A percentile compares a stretch with the other conserved stretches of the same genome.
Conservation (phyloP, 2,797 vertebrate species). For the Cetoscarus ocellatus region DNA sequence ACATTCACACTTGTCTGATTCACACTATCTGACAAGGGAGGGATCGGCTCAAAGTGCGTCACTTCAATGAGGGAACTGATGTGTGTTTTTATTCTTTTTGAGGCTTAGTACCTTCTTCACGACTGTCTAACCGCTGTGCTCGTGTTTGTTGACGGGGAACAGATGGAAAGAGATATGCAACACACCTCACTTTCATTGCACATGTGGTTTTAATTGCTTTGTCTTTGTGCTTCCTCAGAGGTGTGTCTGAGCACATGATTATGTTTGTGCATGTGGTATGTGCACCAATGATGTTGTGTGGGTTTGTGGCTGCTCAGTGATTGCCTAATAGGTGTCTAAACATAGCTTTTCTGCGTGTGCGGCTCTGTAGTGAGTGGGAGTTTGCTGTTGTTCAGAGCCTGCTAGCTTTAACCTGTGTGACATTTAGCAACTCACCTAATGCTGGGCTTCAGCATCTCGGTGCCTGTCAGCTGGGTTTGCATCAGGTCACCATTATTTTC, state of each 20-base stretch:
- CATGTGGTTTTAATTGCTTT: conserved; percentile 56
- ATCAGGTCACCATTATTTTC: conserved; percentile 34
- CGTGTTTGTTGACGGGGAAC: conserved; percentile 51
- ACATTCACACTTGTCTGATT: conserved; percentile 47
- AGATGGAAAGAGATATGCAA: conserved; percentile 68
- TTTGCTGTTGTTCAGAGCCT: conserved; percentile 40
- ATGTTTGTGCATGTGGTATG: conserved; percentile 24
- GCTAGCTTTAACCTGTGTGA: conserved; percentile 56
- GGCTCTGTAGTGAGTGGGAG: conserved; percentile 28
- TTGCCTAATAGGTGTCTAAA: conserved; percentile 28
- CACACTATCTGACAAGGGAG: conserved; percentile 12
- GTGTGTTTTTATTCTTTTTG: conserved; percentile 27
- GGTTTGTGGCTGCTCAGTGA: conserved; percentile 27
- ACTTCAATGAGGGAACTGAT: conserved; percentile 4
- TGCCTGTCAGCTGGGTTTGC: conserved; percentile 32
- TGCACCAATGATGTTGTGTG: conserved; percentile 31
- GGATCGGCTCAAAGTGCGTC: conserved; percentile 26
- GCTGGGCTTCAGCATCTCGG: neutral
- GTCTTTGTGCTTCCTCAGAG: conserved; percentile 52
- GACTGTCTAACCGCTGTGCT: conserved; percentile 8
- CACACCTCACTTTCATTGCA: conserved; percentile 59
- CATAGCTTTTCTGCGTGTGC: conserved; percentile 10
- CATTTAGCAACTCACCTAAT: conserved; percentile 57
- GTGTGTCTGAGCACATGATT: conserved; percentile 34
- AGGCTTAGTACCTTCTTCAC: conserved; percentile 12